Base-by-base conservation (phyloP, 2,888 invertebrate genomes). In the Melipona bicolor region DNA sequence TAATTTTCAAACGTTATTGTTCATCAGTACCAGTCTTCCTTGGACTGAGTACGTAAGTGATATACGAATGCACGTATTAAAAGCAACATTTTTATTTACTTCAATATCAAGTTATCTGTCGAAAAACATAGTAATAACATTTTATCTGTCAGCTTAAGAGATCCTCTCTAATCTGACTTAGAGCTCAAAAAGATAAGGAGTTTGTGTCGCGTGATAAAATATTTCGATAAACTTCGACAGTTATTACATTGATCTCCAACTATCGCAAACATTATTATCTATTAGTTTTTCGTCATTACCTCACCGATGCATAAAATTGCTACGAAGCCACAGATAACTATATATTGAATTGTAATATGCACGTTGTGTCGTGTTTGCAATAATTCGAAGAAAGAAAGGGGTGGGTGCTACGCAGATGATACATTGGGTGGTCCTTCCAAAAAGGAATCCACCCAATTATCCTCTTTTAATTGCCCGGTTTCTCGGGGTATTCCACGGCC, bases 401-500 rank as follows among this genome's bases (percentile, higher is more conserved):
- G 0, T 13, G 19, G 21, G 24, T 13, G 27, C 17, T 36, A 54
- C 62, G 50, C 24, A 24, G 19, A 61, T 43, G 9, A 43, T 65
- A 5, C 17, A 15, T 67, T 68, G 83, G 77, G 78, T 79, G 83
- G 78, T 82, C 69, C 21, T n/a, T 24, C 21, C 17, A 69, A 74
- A 36, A 73, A 67, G 54, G 70, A 81, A 76, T 70, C 73, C 65
- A 74, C 73, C 80, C 80, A 80, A 89, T 90, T 87, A 84, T 54
- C 79, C 71, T 36, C 56, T 74, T 81, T 84, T 83, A 86, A 89
- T 89, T 81, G 65, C 76, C 64, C 67, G 11, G 54, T 69, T 76
- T 87, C 71, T 61, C 36, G 71, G 56, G 56, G 52, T 79, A 82
- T 76, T 69, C 68, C 59, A n/a, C n/a, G 72, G 3, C 49, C 27